Evolutionary conservation across 2,888 invertebrate genomes (phyloP).

Genomic region (Phrixothrix hirtus): DNA sequence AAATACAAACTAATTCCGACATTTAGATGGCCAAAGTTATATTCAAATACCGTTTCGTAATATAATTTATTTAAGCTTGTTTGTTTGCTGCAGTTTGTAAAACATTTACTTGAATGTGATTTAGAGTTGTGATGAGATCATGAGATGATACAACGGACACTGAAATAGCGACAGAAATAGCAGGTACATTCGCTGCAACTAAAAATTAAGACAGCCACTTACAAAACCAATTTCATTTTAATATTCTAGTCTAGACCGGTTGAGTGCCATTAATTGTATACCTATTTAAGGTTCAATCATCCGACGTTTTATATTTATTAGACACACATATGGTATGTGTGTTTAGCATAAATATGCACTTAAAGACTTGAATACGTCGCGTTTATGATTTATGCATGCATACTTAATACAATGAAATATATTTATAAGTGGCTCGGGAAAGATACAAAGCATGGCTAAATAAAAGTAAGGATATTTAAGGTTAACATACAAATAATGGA

Average conservation of each 20-base stretch:
- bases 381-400: too few relatives aligned
- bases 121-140: slow-evolving; percentile 33
- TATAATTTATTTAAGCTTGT: slow-evolving; percentile 12
- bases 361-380: too few relatives aligned
- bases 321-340: too few relatives aligned
- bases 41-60: slow-evolving; percentile 9
- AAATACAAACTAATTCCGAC: slow-evolving; percentile 28
- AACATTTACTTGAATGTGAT: slow-evolving; percentile 28
- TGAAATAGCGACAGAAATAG: slow-evolving; percentile 48
- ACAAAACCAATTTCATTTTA: slow-evolving; percentile 55
- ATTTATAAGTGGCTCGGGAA: slow-evolving; percentile 27
- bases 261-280: too few relatives aligned
- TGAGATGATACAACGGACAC: slow-evolving; percentile 40
- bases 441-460: slow-evolving; percentile 28
- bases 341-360: too few relatives aligned
- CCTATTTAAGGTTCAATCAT: too few relatives aligned
- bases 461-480: slow-evolving; percentile 25
- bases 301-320: too few relatives aligned
- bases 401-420: too few relatives aligned
- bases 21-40: slow-evolving; percentile 19
- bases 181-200: slow-evolving; percentile 53
- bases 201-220: slow-evolving; percentile 61
- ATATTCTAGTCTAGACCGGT: too few relatives aligned
- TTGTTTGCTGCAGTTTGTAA: slow-evolving; percentile 33
- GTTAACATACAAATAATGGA: slow-evolving; percentile 52